phyloP scores from a whole-genome alignment of 2,888 invertebrate genomes.

The Ramazzottius varieornatus region DNA sequence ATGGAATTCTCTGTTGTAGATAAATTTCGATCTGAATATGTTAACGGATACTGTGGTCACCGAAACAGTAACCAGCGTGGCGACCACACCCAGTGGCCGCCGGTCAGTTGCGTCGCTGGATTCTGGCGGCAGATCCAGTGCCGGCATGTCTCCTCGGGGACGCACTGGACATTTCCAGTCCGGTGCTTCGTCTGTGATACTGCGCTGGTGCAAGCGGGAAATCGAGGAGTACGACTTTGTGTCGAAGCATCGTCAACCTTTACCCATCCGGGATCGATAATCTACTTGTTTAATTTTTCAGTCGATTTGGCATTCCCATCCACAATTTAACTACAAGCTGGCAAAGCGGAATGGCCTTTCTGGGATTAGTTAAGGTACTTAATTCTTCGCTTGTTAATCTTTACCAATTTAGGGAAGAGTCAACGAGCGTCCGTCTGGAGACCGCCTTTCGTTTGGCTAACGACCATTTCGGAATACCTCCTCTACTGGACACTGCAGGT shows the following conservation, averaged over 20 bases:
- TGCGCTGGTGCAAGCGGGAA: conserved; percentile 16
- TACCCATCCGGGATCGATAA: background rate
- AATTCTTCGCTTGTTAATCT: conserved; percentile 13
- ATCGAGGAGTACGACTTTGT: conserved; percentile 12
- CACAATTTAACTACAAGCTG: conserved; percentile 17
- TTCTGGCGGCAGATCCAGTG: background rate
- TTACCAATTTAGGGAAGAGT: conserved; percentile 11
- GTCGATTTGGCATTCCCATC: conserved; percentile 11
- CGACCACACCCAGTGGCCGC: background rate
- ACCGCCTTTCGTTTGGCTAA: conserved; percentile 16
- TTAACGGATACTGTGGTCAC: background rate
- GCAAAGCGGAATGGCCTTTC: conserved; percentile 17
- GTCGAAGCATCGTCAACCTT: background rate
- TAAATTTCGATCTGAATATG: background rate
- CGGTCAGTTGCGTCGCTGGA: background rate
- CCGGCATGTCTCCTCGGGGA: background rate
- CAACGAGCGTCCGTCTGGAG: conserved; percentile 15
- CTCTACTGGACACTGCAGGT: conserved; percentile 11
- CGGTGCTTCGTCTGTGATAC: conserved; percentile 15
- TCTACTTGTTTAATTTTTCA: background rate
- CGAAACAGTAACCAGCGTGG: background rate
- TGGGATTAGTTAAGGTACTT: conserved; percentile 14
- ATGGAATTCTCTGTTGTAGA: too few species aligned
- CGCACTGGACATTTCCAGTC: conserved; percentile 2
- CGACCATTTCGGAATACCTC: conserved; percentile 15